phyloP scores from a whole-genome alignment of 1,140 invertebrate species.

The Conopomorpha cramerella region DNA sequence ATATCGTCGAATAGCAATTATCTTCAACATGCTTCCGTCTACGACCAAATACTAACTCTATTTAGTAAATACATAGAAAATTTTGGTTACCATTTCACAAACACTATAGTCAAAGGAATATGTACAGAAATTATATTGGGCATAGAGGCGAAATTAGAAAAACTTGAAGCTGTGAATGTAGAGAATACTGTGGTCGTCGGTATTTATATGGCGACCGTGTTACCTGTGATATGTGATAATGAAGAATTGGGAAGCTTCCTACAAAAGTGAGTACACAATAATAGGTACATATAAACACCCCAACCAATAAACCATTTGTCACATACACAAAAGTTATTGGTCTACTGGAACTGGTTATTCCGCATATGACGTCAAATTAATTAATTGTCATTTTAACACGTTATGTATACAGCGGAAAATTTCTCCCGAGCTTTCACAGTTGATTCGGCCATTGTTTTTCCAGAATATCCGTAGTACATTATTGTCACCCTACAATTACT shows the following conservation, averaged over 20 bases:
- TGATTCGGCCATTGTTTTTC: too few species aligned
- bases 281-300: too few species aligned
- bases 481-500: too few species aligned
- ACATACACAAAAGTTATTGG: too few species aligned
- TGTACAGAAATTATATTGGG: constrained; percentile 34
- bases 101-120: constrained; percentile 28
- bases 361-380: too few species aligned
- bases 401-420: too few species aligned
- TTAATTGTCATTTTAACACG: too few species aligned
- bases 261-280: constrained; percentile 55
- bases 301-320: too few species aligned
- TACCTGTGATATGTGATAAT: constrained; percentile 21
- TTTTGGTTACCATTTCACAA: constrained; percentile 35
- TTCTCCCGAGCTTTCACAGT: too few species aligned
- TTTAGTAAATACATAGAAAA: constrained; percentile 37
- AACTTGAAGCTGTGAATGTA: constrained; percentile 33
- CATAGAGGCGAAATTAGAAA: constrained; percentile 49
- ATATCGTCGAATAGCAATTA: constrained; percentile 23
- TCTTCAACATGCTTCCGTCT: constrained; percentile 27
- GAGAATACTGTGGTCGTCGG: constrained; percentile 42
- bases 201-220: constrained; percentile 40
- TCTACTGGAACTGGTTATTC: too few species aligned
- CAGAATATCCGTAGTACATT: too few species aligned
- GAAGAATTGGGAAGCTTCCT: constrained; percentile 33
- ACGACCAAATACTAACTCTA: constrained; percentile 31